Evolutionary conservation across 1,140 invertebrate species (phyloP).

Genomic region (Pomacea maculata): DNA sequence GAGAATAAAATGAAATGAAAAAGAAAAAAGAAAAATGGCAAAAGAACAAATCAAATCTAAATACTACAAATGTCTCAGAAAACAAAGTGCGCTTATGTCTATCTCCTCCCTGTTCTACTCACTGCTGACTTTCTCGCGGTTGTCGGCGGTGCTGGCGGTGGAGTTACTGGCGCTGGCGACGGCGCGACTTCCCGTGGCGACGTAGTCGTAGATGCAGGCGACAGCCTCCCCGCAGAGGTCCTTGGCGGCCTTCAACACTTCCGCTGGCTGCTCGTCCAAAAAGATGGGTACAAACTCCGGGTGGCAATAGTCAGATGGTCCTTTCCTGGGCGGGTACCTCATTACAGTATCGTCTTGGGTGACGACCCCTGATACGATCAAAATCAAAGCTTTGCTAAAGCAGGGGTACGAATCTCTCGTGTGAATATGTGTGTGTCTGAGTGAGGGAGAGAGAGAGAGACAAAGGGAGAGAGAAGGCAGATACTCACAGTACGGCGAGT

Average conservation of each 20-base stretch:
- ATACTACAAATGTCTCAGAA: neutral
- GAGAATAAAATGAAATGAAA: neutral
- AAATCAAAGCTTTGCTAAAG: too few relatives aligned
- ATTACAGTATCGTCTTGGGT: conserved; percentile 5
- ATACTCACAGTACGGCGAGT: neutral
- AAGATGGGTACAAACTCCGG: conserved; percentile 23
- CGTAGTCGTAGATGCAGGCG: conserved; percentile 19
- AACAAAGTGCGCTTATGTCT: neutral
- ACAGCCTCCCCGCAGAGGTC: conserved; percentile 6
- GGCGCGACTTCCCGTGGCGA: conserved; percentile 13
- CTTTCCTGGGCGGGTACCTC: neutral
- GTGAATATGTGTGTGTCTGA: too few relatives aligned
- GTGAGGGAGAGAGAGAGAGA: neutral
- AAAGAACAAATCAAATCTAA: neutral
- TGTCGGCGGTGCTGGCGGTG: neutral
- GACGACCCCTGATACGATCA: conserved; percentile 11
- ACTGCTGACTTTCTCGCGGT: neutral
- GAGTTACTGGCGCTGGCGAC: neutral
- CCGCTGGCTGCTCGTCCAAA: conserved; percentile 12
- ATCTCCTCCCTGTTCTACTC: neutral
- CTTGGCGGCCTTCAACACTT: neutral
- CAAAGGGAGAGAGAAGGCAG: neutral
- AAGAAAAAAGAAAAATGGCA: neutral
- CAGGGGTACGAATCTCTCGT: too few relatives aligned
- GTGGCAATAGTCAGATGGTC: conserved; percentile 3